Evolutionary conservation across 2,888 invertebrate species (phyloP).

Genomic region (Lumbricus terrestris): DNA sequence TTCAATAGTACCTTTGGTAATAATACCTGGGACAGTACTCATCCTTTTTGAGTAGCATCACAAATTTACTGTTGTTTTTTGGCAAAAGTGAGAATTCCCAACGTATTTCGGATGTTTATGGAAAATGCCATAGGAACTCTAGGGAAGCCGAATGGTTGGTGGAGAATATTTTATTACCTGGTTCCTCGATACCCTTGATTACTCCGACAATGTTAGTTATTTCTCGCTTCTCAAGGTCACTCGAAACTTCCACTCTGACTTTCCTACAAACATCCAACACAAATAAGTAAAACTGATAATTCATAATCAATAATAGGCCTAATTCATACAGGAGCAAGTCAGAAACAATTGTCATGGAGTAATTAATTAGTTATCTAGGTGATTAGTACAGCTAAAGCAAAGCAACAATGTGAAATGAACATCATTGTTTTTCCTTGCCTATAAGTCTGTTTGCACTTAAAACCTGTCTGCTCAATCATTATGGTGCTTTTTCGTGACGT

Average conservation of each 20-base stretch:
- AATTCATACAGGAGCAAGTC: not conserved
- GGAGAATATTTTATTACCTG: conserved; percentile 40
- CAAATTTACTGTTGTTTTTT: not conserved
- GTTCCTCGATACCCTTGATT: conserved; percentile 43
- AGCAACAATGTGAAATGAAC: not conserved
- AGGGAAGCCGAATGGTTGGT: too few species aligned
- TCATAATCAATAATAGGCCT: not conserved
- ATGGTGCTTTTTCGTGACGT: not conserved
- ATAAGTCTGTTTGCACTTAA: not conserved
- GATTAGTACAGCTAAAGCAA: not conserved
- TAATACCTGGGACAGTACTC: too few species aligned
- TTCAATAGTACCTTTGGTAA: too few species aligned
- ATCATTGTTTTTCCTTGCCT: not conserved
- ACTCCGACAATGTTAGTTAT: conserved; percentile 43
- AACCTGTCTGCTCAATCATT: not conserved
- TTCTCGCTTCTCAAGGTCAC: conserved; percentile 30
- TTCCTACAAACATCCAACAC: conserved; percentile 30
- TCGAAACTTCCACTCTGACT: conserved; percentile 39
- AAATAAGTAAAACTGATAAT: not conserved
- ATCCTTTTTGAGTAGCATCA: not conserved
- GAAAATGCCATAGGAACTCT: not conserved
- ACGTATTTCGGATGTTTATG: too few species aligned
- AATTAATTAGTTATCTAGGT: not conserved
- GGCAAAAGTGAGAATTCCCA: too few species aligned
- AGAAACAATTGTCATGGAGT: not conserved